Base-by-base conservation (phyloP, 2,888 invertebrate species). In the Oligia fasciuncula region DNA sequence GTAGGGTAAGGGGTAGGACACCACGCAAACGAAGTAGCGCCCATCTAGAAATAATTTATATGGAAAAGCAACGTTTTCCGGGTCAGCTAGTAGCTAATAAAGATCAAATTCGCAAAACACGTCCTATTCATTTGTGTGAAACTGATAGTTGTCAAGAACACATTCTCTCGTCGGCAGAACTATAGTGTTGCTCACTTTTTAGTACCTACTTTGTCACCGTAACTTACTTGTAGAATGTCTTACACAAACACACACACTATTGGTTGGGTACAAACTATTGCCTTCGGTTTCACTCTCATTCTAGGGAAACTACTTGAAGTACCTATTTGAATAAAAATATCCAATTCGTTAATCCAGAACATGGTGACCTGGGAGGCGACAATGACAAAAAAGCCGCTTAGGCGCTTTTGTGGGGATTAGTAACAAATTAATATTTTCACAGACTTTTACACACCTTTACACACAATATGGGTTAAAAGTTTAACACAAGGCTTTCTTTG, bases 151-250 rank as follows among this genome's bases (percentile, higher is more conserved):
- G 3, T 57, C 1, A 57, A 57, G 57, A 23, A 57, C 9, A 23
- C 23, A 57, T 57, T 23, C 23, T 57, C 23, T 57, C 23, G 23
- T 57, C 23, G 23, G 54, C 54, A 57, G 8, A 57, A 57, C 23
- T 19, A 57, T 23, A 63, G 19, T 19, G 66, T 66, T 51, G 9
- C n/a, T 62, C 17, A 11, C 23, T 19, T 29, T 73, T 46, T 35
- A 23, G 23, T 17, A 23, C 23, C 6, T 57, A 46, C 8, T 60
- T 76, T 67, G 6, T 35, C n/a, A 46, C 51, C 43, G 29, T 46
- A 74, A 57, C 19, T 40, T 14, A 66, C 66, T 66, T 77, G 35
- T 46, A 75, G 73, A 46, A 54, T 67, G 29, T 29, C 19, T 11
- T 19, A 29, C 14, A 13, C 13, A 17, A 57, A 40, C 19, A n/a